These are phyloP conservation scores for Labeo catla DNA, from an alignment of 2,113 vertebrate species.

Conservation along the genomic window DNA sequence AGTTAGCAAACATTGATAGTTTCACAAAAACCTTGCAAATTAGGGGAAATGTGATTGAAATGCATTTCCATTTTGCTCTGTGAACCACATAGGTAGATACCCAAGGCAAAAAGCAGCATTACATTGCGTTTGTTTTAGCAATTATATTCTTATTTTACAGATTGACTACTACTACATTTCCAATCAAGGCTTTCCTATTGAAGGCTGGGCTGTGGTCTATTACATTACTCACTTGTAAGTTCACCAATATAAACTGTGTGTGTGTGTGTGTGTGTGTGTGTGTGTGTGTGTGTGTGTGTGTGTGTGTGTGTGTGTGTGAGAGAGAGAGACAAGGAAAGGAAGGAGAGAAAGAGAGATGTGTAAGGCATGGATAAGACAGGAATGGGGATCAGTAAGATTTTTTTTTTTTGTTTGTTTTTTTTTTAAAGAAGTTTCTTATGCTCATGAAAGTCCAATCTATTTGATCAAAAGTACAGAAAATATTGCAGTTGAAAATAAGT, in stretches of 20 bases:
- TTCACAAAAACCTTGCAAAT: background rate
- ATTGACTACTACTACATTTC: conserved; percentile 91
- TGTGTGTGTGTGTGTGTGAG: background rate
- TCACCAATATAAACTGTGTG: background rate
- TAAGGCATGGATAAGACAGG: background rate
- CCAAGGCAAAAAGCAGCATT: background rate
- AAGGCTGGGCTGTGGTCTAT: conserved; percentile 90
- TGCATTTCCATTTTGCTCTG: background rate
- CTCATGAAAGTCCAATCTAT: no score
- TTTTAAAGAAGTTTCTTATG: no score
- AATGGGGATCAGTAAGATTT: background rate
- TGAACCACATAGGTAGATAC: background rate
- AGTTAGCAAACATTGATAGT: background rate
- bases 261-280: no score
- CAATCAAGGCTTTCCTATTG: conserved; percentile 85
- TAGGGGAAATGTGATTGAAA: background rate
- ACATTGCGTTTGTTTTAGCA: background rate
- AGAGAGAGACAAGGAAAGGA: no score
- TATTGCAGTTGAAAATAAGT: no score
- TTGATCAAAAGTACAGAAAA: no score
- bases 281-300: no score
- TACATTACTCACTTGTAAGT: conserved; percentile 91
- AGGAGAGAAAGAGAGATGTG: background rate
- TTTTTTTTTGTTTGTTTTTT: no score
- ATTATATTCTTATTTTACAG: conserved; percentile 67